Percentiles rank a stretch among this genome's conserved stretches.
Conservation (phyloP, 1,140 invertebrate genomes). For the Brachionus rubens region DNA sequence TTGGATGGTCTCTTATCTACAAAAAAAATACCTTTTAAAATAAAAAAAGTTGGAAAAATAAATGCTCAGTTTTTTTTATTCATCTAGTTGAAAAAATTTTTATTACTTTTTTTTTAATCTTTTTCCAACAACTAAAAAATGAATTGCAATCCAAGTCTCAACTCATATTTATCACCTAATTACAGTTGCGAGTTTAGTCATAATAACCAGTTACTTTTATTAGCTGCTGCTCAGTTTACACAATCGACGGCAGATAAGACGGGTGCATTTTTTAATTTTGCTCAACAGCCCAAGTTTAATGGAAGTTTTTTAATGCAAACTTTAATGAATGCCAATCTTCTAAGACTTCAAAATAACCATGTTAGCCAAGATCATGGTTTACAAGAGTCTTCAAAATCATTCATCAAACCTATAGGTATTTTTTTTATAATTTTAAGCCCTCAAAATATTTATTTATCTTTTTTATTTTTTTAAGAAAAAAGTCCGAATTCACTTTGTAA, state of each 20-base stretch:
- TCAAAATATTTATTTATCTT: background rate
- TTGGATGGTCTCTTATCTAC: constrained; percentile 1
- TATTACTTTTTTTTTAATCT: background rate
- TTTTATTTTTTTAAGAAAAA: background rate
- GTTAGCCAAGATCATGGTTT: background rate
- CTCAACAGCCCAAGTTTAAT: background rate
- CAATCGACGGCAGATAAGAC: background rate
- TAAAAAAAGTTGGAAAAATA: constrained; percentile 33
- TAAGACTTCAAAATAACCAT: background rate
- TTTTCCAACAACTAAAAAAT: background rate
- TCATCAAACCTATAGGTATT: background rate
- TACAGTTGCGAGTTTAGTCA: constrained; percentile 14
- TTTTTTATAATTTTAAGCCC: too few species aligned
- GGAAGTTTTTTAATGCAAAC: background rate
- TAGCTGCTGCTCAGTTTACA: background rate
- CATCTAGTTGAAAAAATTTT: background rate
- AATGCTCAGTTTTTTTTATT: background rate
- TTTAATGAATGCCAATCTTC: constrained; percentile 10
- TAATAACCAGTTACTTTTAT: background rate
- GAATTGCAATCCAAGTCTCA: background rate
- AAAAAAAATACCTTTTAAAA: background rate
- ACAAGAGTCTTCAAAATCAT: background rate
- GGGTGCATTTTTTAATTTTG: background rate
- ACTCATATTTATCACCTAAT: background rate
- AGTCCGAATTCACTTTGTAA: background rate